phyloP scores from a whole-genome alignment of 2,888 invertebrate species.

The Charanyca ferruginea region DNA sequence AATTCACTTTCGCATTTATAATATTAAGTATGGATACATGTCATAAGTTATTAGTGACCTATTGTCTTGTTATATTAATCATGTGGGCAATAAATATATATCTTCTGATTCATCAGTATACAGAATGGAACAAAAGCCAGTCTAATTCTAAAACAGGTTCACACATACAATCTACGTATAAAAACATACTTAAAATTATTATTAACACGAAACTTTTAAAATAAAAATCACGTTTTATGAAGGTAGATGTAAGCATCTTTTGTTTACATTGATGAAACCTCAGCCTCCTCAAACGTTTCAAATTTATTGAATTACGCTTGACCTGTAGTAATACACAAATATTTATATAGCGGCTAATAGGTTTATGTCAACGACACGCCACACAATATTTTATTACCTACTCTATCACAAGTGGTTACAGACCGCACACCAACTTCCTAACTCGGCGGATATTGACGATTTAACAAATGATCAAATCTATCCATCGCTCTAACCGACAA shows the following conservation, averaged over 20 bases:
- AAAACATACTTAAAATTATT: not conserved
- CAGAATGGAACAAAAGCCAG: slow-evolving; percentile 1
- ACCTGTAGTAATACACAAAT: slow-evolving; percentile 20
- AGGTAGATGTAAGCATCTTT: not conserved
- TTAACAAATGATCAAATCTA: slow-evolving; percentile 69
- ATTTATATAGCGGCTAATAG: slow-evolving; percentile 24
- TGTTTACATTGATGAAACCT: slow-evolving; percentile 16
- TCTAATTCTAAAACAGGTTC: slow-evolving; percentile 17
- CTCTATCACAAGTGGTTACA: slow-evolving; percentile 43
- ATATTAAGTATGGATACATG: no score
- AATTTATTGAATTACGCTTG: slow-evolving; percentile 4
- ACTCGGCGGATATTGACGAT: slow-evolving; percentile 74
- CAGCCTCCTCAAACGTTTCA: not conserved
- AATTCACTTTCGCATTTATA: no score
- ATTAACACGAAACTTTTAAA: not conserved
- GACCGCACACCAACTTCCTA: slow-evolving; percentile 52
- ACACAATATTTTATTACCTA: slow-evolving; percentile 48
- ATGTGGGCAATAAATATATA: no score
- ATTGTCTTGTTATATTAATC: not conserved
- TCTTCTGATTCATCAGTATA: not conserved
- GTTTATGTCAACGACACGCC: slow-evolving; percentile 37
- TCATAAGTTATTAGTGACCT: no score
- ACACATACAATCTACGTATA: not conserved
- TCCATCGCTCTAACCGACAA: slow-evolving; percentile 40
- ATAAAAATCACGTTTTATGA: not conserved